These are phyloP conservation scores for Daboia siamensis DNA, from an alignment of 2,113 vertebrate genomes.

Conservation along the genomic window DNA sequence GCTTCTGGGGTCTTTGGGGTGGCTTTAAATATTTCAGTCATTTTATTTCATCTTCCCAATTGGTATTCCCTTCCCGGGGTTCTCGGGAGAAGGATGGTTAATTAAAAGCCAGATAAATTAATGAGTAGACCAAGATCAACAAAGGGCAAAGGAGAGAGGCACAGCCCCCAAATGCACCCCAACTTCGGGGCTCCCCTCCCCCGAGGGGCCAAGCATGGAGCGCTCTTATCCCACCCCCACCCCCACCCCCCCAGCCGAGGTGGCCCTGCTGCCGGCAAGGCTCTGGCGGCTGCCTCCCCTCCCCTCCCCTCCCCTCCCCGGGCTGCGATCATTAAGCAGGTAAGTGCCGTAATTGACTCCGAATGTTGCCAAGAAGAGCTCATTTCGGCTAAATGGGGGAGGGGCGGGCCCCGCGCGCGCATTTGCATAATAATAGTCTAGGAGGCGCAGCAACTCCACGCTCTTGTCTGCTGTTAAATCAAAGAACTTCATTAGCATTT, in stretches of 20 bases:
- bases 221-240: too few species aligned
- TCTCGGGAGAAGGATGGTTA: not conserved
- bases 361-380: slow-evolving; percentile 35
- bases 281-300: not conserved
- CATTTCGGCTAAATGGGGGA: slow-evolving; percentile 61
- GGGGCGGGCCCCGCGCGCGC: slow-evolving; percentile 60
- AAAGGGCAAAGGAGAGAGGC: not conserved
- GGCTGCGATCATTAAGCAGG: slow-evolving; percentile 17
- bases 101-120: not conserved
- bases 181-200: not conserved
- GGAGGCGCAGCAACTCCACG: slow-evolving; percentile 9
- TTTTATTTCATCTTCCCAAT: not conserved
- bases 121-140: not conserved
- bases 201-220: not conserved
- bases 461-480: slow-evolving; percentile 51
- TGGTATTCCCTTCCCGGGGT: not conserved
- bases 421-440: slow-evolving; percentile 81
- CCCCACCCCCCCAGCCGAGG: not conserved
- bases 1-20: not conserved
- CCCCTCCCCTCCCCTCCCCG: not conserved
- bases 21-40: not conserved
- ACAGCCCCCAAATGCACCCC: too few species aligned
- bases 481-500: slow-evolving; percentile 57
- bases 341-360: slow-evolving; percentile 21
- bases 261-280: not conserved